These are phyloP conservation scores for Chironomus riparius DNA, from an alignment of 2,888 invertebrate genomes.

Conservation along the genomic window DNA sequence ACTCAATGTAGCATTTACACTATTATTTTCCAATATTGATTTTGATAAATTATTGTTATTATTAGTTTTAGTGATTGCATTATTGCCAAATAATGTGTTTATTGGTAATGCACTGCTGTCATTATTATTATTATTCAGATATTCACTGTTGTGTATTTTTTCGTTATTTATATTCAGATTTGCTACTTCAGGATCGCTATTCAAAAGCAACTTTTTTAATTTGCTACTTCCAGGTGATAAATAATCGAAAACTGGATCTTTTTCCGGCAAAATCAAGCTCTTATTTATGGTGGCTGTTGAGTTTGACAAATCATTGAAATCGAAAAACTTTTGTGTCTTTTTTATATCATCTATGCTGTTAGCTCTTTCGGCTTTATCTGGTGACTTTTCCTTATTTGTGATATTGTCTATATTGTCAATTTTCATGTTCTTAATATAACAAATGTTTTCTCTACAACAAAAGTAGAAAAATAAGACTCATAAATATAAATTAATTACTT, in stretches of 20 bases:
- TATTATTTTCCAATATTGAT: background rate
- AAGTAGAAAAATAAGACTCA: background rate
- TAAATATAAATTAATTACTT: background rate
- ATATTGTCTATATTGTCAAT: slow-evolving; percentile 24
- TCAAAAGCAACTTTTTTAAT: slow-evolving; percentile 18
- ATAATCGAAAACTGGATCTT: background rate
- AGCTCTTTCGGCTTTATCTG: slow-evolving; percentile 20
- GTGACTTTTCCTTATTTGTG: slow-evolving; percentile 19
- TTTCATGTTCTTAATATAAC: slow-evolving; percentile 26
- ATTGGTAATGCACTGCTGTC: background rate
- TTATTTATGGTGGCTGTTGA: background rate
- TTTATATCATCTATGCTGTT: slow-evolving; percentile 21
- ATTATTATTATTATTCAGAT: background rate
- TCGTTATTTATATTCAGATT: background rate
- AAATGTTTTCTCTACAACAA: background rate
- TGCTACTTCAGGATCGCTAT: background rate
- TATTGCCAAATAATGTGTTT: background rate
- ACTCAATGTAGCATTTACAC: background rate
- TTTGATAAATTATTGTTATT: background rate
- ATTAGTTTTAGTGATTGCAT: background rate
- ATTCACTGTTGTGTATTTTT: background rate
- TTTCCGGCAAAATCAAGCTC: background rate
- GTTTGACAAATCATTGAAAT: slow-evolving; percentile 10
- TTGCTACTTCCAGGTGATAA: slow-evolving; percentile 12
- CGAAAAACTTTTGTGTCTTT: slow-evolving; percentile 21